phyloP scores from a whole-genome alignment of 2,888 invertebrate genomes.

The Macrosiphum euphorbiae region DNA sequence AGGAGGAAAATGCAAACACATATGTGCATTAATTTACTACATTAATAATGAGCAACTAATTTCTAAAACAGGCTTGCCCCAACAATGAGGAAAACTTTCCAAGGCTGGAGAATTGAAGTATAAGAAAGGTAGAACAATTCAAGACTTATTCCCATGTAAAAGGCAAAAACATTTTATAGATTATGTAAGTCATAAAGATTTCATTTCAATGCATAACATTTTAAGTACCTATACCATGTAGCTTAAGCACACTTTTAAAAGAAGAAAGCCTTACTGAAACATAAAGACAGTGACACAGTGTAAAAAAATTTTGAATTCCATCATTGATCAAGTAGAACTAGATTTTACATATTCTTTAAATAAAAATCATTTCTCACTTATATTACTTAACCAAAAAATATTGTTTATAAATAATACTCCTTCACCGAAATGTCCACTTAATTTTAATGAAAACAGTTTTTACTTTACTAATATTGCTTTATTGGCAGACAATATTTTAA shows the following conservation, averaged over 20 bases:
- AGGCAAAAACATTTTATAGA: no score
- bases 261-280: background rate
- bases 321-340: background rate
- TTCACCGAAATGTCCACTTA: background rate
- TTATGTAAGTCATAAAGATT: background rate
- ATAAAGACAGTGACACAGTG: background rate
- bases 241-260: background rate
- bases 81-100: slow-evolving; percentile 16
- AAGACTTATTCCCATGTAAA: background rate
- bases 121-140: slow-evolving; percentile 26
- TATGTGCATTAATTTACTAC: background rate
- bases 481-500: background rate
- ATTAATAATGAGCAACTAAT: slow-evolving; percentile 1
- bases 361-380: background rate
- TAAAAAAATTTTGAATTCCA: background rate
- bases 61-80: slow-evolving; percentile 5
- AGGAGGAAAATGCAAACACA: slow-evolving; percentile 16
- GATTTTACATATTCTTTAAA: background rate
- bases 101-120: slow-evolving; percentile 23
- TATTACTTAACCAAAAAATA: background rate
- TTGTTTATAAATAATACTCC: no score
- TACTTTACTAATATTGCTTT: background rate
- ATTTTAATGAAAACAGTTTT: background rate
- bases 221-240: background rate
- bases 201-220: background rate